phyloP scores from a whole-genome alignment of 2,888 invertebrate species.

The Drosophila incognita region DNA sequence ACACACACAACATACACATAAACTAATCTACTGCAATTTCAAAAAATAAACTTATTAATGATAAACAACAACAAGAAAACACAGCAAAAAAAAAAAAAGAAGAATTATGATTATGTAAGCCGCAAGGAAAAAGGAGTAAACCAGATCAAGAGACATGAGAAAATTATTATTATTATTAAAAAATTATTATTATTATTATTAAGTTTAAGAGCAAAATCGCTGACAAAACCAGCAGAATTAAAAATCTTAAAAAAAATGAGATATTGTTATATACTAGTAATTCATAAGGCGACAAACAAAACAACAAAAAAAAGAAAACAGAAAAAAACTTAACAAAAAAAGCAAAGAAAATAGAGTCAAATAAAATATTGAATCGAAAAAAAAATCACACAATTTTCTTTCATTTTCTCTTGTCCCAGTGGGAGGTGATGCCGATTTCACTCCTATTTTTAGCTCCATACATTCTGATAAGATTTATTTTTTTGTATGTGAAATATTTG shows the following conservation, averaged over 20 bases:
- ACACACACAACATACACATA: constrained; percentile 32
- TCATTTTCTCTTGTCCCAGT: not conserved
- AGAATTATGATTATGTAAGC: constrained; percentile 54
- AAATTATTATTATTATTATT: constrained; percentile 70
- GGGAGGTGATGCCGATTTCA: not conserved
- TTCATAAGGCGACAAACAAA: constrained; percentile 81
- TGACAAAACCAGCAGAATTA: constrained; percentile 83
- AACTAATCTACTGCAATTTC: constrained; percentile 61
- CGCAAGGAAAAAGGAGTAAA: constrained; percentile 65
- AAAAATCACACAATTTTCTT: not conserved
- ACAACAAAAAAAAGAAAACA: constrained; percentile 63
- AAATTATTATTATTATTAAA: constrained; percentile 74
- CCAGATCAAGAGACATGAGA: constrained; percentile 77
- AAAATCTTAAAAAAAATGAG: constrained; percentile 82
- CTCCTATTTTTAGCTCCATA: not conserved
- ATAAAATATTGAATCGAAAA: constrained; percentile 79
- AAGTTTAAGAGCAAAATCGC: constrained; percentile 81
- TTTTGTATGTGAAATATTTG: not conserved
- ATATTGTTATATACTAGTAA: constrained; percentile 84
- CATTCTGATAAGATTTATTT: not conserved
- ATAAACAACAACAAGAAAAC: constrained; percentile 34
- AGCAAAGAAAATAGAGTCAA: constrained; percentile 76
- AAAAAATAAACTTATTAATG: constrained; percentile 61
- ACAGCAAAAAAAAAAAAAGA: constrained; percentile 19
- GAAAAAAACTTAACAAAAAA: constrained; percentile 70